Evolutionary conservation across 1,140 invertebrate genomes (phyloP), one percentile per base, ranked within the genome.

Genomic region (Drosophila parvula): DNA sequence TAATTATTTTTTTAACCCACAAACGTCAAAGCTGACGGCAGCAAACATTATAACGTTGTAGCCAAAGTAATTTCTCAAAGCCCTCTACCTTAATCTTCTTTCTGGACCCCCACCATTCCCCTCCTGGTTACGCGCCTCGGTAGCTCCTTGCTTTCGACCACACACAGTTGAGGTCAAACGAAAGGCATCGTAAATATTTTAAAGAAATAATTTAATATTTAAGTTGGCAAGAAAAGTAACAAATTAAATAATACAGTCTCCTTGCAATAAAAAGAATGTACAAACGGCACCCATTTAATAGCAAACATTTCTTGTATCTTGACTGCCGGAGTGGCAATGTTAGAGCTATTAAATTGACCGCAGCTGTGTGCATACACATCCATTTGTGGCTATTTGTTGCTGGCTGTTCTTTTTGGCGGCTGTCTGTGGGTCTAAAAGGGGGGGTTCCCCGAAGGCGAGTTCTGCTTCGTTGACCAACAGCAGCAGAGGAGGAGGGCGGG

Each of bases 1-100:
- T 88, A 88, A 80, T 88, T 88, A 74, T 74, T 74, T 82, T 80
- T 75, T 65, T 81, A 86, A 77, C 83, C 76, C 83, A 88, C 67
- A 86, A 86, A 88, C 86, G 83, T 84, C 83, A 88, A 80, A 84
- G 84, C 77, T 28, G 61, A 40, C 30, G 40, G 41, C 18, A 48
- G 10, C 50, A 71, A 56, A 56, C 70, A 62, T 73, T 77, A 81
- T 65, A 81, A 67, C 61, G 61, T 77, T 81, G 81, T 84, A 55
- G 77, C 53, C 53, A 80, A 85, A 71, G 81, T 79, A 76, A 88
- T 86, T 86, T 88, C 65, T 81, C 73, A 75, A 64, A 77, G 43
- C 63, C 62, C 50, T 32, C 64, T 70, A 59, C 48, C 62, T 18
- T 65, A 68, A 65, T 68, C 64, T 68, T 59, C 36, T 67, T 59